Conservation (phyloP, 2,113 vertebrate species). For the Clinocottus analis region DNA sequence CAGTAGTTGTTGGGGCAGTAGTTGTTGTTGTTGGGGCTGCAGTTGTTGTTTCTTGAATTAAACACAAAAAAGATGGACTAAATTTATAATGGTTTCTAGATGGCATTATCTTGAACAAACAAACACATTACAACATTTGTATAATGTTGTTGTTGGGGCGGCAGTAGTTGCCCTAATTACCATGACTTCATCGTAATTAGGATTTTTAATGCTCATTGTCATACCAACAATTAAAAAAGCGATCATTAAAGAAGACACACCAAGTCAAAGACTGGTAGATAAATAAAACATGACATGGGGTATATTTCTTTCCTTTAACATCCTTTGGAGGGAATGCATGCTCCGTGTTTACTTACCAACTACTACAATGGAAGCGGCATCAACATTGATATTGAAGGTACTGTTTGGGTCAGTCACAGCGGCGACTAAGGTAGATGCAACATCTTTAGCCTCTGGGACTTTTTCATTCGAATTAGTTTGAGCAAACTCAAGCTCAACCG, state of each 20-base stretch:
- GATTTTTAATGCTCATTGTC: not conserved
- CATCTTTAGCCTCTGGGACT: not conserved
- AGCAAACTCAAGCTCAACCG: slow-evolving; percentile 36
- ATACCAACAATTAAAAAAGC: not conserved
- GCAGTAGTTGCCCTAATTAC: too few relatives aligned
- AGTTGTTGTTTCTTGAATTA: too few relatives aligned
- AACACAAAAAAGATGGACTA: too few relatives aligned
- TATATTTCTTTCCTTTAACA: not conserved
- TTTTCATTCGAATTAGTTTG: fast-evolving
- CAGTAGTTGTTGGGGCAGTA: too few relatives aligned
- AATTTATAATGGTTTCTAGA: too few relatives aligned
- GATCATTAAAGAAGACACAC: not conserved
- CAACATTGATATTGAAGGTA: slow-evolving; percentile 10
- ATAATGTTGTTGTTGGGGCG: not conserved
- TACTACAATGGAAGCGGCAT: not conserved
- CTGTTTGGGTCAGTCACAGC: slow-evolving; percentile 12
- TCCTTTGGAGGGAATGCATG: not conserved
- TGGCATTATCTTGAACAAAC: too few relatives aligned
- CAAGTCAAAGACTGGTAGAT: not conserved
- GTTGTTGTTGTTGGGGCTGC: too few relatives aligned
- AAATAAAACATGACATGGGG: not conserved
- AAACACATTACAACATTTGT: too few relatives aligned
- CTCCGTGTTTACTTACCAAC: slow-evolving; percentile 12
- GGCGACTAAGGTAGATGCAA: not conserved
- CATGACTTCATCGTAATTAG: not conserved